Evolutionary conservation across 2,888 invertebrate species (phyloP).

Genomic region (Panopea generosa): DNA sequence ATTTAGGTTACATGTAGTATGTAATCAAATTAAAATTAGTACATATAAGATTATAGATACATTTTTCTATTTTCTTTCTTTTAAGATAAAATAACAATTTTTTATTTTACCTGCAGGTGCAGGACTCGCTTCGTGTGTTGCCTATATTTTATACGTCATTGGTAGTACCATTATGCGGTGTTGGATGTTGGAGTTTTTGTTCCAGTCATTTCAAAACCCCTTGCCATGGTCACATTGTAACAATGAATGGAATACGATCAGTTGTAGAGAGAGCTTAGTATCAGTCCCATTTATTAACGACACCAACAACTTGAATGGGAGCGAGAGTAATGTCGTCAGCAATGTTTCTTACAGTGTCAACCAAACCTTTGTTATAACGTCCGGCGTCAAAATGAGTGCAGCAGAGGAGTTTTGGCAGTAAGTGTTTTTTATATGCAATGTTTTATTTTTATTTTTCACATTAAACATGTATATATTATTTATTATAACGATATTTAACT

Average conservation of each 20-base stretch:
- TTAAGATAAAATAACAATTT: too few relatives aligned
- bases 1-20: too few relatives aligned
- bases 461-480: background rate
- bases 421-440: conserved; percentile 9
- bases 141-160: conserved; percentile 23
- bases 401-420: conserved; percentile 59
- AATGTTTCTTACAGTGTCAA: too few relatives aligned
- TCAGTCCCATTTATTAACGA: background rate
- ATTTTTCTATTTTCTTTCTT: too few relatives aligned
- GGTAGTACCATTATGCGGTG: conserved; percentile 38
- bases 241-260: conserved; percentile 38
- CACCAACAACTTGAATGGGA: too few relatives aligned
- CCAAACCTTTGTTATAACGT: too few relatives aligned
- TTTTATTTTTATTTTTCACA: background rate
- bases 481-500: background rate
- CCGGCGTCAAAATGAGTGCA: conserved; percentile 25
- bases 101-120: conserved; percentile 2
- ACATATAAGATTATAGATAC: too few relatives aligned
- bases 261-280: conserved; percentile 2
- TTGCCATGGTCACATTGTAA: conserved; percentile 40
- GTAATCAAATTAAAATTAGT: too few relatives aligned
- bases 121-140: conserved; percentile 1
- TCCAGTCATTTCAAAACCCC: conserved; percentile 29
- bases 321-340: too few relatives aligned
- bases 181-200: conserved; percentile 43